Percentiles rank a stretch among this genome's conserved stretches.
phyloP scores from a whole-genome alignment of 2,888 invertebrate species.

The Machimus rusticus region DNA sequence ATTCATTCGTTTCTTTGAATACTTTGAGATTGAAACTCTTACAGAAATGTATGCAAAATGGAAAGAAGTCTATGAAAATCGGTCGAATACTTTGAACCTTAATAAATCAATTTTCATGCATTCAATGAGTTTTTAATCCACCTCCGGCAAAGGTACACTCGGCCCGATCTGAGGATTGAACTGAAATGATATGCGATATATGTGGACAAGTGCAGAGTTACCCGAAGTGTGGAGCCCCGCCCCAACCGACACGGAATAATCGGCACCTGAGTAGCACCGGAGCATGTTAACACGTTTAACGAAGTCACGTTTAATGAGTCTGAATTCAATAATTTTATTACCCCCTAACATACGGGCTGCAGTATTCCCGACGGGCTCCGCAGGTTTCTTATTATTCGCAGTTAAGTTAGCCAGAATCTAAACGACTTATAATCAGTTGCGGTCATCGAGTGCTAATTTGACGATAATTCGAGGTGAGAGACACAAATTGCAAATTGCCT shows the following conservation, averaged over 20 bases:
- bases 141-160: background rate
- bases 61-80: background rate
- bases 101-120: background rate
- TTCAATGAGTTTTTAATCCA: background rate
- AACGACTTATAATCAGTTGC: constrained; percentile 5
- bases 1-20: background rate
- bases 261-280: background rate
- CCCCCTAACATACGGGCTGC: background rate
- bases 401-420: background rate
- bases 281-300: background rate
- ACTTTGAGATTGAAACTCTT: background rate
- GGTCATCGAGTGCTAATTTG: background rate
- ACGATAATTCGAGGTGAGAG: background rate
- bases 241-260: background rate
- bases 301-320: constrained; percentile 13
- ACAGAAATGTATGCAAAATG: background rate
- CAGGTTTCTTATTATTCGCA: background rate
- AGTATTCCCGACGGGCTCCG: background rate
- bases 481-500: background rate
- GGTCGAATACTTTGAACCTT: background rate
- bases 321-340: constrained; percentile 25
- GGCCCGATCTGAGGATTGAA: background rate
- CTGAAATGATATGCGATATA: background rate
- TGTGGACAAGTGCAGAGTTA: background rate
- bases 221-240: background rate